These are phyloP conservation scores for Cheirogaleus major DNA, from an alignment of 2,797 vertebrate genomes.

Conservation along the genomic window DNA sequence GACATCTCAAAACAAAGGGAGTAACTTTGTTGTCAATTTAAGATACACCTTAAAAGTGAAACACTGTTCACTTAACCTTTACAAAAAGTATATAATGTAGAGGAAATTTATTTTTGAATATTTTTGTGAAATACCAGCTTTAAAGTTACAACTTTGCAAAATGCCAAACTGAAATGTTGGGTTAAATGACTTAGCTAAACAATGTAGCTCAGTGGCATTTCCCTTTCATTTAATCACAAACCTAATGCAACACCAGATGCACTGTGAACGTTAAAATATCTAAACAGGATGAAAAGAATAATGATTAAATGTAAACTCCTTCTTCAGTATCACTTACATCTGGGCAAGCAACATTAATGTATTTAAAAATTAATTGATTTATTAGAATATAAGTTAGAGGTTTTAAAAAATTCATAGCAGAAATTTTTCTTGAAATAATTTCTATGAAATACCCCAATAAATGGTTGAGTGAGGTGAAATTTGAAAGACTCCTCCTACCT, in stretches of 20 bases:
- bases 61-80: slow-evolving; percentile 60
- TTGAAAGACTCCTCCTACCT: neutral
- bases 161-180: slow-evolving; percentile 29
- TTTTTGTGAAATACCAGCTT: slow-evolving; percentile 56
- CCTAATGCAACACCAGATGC: neutral
- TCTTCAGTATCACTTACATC: neutral
- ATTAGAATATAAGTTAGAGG: neutral
- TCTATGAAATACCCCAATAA: neutral
- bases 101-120: neutral
- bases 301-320: neutral
- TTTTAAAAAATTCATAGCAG: neutral
- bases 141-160: slow-evolving; percentile 45
- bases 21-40: slow-evolving; percentile 50
- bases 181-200: neutral
- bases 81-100: neutral
- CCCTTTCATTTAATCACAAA: neutral
- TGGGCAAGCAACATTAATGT: neutral
- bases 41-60: slow-evolving; percentile 46
- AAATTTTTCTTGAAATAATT: neutral
- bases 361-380: neutral
- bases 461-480: neutral
- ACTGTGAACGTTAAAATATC: neutral
- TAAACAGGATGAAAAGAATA: neutral
- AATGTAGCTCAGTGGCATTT: neutral
- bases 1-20: slow-evolving; percentile 45